These are phyloP conservation scores for Meriones unguiculatus DNA, from an alignment of 2,113 vertebrate genomes.

Conservation along the genomic window DNA sequence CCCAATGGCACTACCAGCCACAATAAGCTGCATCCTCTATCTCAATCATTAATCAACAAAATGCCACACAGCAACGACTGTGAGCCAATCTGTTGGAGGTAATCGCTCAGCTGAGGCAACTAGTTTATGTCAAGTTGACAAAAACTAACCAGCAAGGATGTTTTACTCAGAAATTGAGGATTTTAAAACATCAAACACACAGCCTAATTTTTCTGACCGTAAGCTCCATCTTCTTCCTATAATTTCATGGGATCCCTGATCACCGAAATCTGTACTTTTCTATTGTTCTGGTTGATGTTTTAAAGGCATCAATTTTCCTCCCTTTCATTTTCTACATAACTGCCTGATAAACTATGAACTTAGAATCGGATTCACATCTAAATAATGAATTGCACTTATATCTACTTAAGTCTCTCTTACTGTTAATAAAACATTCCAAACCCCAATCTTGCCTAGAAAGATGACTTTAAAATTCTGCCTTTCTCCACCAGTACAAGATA, in stretches of 20 bases:
- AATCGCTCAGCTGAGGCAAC: background rate
- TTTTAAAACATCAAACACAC: background rate
- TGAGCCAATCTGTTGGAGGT: background rate
- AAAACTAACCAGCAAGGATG: background rate
- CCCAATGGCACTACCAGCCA: background rate
- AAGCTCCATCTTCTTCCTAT: background rate
- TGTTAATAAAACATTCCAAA: slow-evolving; percentile 50
- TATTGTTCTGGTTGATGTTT: background rate
- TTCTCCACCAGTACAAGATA: background rate
- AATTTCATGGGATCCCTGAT: background rate
- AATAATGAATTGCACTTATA: slow-evolving; percentile 21
- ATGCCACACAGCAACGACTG: no score
- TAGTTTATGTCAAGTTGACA: background rate
- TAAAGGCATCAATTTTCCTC: slow-evolving; percentile 29
- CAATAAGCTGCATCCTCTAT: background rate
- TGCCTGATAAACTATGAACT: slow-evolving; percentile 11
- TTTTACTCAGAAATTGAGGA: background rate
- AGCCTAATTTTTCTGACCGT: background rate
- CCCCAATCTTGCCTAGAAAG: slow-evolving; percentile 39
- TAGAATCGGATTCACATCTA: slow-evolving; percentile 30
- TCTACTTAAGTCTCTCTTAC: slow-evolving; percentile 30
- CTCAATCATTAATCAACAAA: background rate
- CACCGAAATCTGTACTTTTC: background rate
- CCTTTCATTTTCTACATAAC: slow-evolving; percentile 32
- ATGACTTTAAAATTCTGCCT: slow-evolving; percentile 43